Evolutionary conservation across 2,113 vertebrate genomes (phyloP), one percentile per base, ranked within the genome.

Genomic region (Aptenodytes forsteri): DNA sequence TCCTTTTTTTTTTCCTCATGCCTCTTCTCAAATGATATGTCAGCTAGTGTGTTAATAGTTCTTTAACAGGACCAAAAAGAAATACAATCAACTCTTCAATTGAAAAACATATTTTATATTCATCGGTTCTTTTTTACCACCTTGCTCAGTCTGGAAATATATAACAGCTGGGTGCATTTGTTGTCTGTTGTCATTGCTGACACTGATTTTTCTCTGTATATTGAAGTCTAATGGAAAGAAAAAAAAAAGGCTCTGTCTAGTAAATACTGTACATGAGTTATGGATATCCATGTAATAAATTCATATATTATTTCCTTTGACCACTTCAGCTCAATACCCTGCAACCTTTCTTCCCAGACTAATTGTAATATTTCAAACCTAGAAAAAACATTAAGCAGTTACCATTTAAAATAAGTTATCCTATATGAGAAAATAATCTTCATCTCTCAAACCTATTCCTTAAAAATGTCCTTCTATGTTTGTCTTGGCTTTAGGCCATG

Each of bases 401-500:
- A 5, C 9, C 30, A 54, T 90, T 91, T 66, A 67, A 86, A 94
- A 42, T n/a, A 80, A 72, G 11, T 59, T 89, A 90, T 58, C 29
- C 4, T 87, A 27, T 59, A 46, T 77, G 13, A 17, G 67, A 92
- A 71, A 86, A 67, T 66, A 8, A 86, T 72, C 75, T 93, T 83
- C 55, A 90, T 83, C 38, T 95, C 34, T 92, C 42, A 89, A 38
- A 85, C 27, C 64, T 73, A 83, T 62, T 93, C 58, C 66, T 55
- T 87, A 44, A 78, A 91, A 61, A 49, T 90, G 44, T 80, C 32
- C 11, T 73, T 83, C 59, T 94, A 21, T 69, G 32, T 73, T 80
- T 90, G 42, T 66, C 79, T 94, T 92, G 67, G 55, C 90, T 90
- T 66, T 54, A 93, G 92, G 92, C 84, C 44, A 84, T 54, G 34